These are phyloP conservation scores for Strigamia transsilvanica DNA, from an alignment of 2,888 invertebrate species.

Conservation along the genomic window DNA sequence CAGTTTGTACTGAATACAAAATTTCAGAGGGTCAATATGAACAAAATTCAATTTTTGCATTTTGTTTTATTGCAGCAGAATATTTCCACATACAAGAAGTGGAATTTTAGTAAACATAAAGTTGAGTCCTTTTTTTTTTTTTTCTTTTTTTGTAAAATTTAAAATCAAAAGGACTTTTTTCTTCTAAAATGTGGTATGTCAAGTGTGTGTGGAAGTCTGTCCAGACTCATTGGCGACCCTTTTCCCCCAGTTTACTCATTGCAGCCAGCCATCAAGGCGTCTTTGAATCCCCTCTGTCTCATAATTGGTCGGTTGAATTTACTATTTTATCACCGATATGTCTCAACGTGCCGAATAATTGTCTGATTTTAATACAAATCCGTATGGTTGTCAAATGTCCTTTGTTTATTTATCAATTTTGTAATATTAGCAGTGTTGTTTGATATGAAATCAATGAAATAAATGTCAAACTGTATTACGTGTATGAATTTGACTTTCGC, in stretches of 20 bases:
- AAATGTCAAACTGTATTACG: not conserved
- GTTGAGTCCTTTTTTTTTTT: not conserved
- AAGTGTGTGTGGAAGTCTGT: conserved; percentile 4
- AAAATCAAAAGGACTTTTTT: not conserved
- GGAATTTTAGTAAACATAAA: no score
- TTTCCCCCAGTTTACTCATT: conserved; percentile 46
- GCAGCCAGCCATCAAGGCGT: conserved; percentile 48
- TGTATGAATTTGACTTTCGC: not conserved
- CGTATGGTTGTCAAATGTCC: not conserved
- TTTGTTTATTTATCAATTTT: not conserved
- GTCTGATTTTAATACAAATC: not conserved
- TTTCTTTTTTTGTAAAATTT: not conserved
- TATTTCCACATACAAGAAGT: no score
- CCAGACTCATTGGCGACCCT: conserved; percentile 49
- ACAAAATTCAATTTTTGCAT: not conserved
- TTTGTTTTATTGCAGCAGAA: not conserved
- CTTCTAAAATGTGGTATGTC: not conserved
- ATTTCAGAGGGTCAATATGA: not conserved
- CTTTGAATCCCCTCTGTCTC: not conserved
- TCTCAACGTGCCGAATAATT: not conserved
- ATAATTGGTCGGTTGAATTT: conserved; percentile 6
- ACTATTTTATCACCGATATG: not conserved
- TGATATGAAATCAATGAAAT: not conserved
- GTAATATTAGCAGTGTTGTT: not conserved
- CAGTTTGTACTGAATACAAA: not conserved